A percentile compares a stretch with the other conserved stretches of the same genome.
These are phyloP conservation scores for Neotoxoptera formosana DNA, from an alignment of 1,140 invertebrate genomes.

Conservation along the genomic window DNA sequence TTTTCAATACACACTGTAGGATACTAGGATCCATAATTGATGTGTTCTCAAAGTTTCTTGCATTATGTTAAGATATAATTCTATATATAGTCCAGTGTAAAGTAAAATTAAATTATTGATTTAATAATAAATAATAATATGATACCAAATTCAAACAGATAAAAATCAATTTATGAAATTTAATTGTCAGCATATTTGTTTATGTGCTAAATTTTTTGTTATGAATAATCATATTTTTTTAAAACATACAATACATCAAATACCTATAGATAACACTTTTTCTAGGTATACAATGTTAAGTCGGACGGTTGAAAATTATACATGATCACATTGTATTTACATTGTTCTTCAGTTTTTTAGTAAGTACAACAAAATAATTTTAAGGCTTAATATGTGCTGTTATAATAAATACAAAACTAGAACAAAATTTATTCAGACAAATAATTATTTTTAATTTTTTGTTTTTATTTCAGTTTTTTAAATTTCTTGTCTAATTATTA, in stretches of 20 bases:
- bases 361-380: constrained; percentile 1
- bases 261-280: neutral
- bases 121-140: neutral
- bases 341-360: neutral
- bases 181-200: neutral
- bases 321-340: neutral
- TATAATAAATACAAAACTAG: neutral
- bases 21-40: neutral
- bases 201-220: neutral
- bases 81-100: neutral
- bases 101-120: neutral
- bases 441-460: neutral
- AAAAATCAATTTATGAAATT: neutral
- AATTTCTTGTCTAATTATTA: neutral
- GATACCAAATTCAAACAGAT: neutral
- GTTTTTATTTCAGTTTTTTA: neutral
- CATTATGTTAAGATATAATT: neutral
- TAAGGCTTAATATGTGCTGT: neutral
- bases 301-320: neutral
- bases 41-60: neutral
- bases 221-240: neutral
- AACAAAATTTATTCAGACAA: neutral
- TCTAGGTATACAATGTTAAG: neutral
- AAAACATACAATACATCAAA: neutral
- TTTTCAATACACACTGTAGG: neutral